phyloP scores from a whole-genome alignment of 2,113 vertebrate species.

The Salvelinus namaycush region DNA sequence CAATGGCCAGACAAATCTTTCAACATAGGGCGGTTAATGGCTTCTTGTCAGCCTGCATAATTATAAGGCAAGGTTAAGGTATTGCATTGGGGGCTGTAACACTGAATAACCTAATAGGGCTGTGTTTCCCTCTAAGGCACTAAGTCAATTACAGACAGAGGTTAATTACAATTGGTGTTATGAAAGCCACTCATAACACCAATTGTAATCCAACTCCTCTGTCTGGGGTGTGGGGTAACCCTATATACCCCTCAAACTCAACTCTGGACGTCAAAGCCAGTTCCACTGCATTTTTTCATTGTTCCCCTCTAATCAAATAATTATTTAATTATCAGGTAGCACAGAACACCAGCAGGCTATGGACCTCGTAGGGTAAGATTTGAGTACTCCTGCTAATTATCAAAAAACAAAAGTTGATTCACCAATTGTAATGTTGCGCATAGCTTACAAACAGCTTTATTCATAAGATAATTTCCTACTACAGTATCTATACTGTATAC shows the following conservation, averaged over 20 bases:
- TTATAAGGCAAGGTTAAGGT: constrained; percentile 18
- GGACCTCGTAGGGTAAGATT: too few relatives aligned
- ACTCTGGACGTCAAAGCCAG: too few relatives aligned
- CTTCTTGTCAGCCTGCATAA: constrained; percentile 3
- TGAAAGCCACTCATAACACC: background rate
- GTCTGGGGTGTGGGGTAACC: too few relatives aligned
- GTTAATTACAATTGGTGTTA: background rate
- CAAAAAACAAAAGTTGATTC: background rate
- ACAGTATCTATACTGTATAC: background rate
- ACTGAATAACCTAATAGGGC: constrained; percentile 1
- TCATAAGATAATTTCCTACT: background rate
- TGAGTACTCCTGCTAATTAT: too few relatives aligned
- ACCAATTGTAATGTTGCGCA: background rate
- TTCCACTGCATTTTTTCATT: too few relatives aligned
- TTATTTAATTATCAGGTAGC: too few relatives aligned
- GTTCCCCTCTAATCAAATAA: too few relatives aligned
- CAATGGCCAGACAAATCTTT: constrained; percentile 25
- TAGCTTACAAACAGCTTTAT: background rate
- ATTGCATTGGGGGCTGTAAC: constrained; percentile 2
- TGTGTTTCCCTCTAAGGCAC: too few relatives aligned
- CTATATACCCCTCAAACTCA: too few relatives aligned
- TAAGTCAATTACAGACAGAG: background rate
- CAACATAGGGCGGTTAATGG: constrained; percentile 12
- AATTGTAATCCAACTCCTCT: too few relatives aligned
- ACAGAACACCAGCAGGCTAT: too few relatives aligned